Evolutionary conservation across 1,140 invertebrate species (phyloP).

Genomic region (Nasonia giraulti): DNA sequence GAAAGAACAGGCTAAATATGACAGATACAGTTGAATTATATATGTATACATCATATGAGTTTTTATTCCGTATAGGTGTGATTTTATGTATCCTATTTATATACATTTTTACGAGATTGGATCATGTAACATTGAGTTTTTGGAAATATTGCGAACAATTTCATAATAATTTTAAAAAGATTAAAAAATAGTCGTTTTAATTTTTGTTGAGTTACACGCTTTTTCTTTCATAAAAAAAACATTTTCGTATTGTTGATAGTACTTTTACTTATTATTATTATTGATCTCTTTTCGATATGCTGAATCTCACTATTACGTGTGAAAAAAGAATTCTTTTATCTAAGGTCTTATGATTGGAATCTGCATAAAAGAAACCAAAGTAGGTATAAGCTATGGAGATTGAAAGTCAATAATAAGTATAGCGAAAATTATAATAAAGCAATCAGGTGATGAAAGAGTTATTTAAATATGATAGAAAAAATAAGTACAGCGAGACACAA

Average conservation of each 20-base stretch:
- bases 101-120: background rate
- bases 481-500: constrained; percentile 35
- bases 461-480: constrained; percentile 23
- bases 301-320: constrained; percentile 40
- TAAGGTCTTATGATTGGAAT: constrained; percentile 27
- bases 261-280: background rate
- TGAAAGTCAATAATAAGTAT: background rate
- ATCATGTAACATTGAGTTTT: background rate
- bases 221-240: background rate
- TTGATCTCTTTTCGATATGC: constrained; percentile 39
- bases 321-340: background rate
- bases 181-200: constrained; percentile 24
- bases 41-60: too few relatives aligned
- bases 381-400: background rate
- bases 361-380: constrained; percentile 27
- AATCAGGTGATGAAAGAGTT: background rate
- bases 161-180: constrained; percentile 10
- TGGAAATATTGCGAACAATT: constrained; percentile 1
- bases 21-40: background rate
- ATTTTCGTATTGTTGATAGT: background rate
- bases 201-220: background rate
- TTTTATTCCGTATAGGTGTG: too few relatives aligned
- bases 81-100: too few relatives aligned
- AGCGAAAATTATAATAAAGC: background rate
- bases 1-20: background rate